Conservation (phyloP, 2,113 vertebrate species). For the Oryzias woworae region DNA sequence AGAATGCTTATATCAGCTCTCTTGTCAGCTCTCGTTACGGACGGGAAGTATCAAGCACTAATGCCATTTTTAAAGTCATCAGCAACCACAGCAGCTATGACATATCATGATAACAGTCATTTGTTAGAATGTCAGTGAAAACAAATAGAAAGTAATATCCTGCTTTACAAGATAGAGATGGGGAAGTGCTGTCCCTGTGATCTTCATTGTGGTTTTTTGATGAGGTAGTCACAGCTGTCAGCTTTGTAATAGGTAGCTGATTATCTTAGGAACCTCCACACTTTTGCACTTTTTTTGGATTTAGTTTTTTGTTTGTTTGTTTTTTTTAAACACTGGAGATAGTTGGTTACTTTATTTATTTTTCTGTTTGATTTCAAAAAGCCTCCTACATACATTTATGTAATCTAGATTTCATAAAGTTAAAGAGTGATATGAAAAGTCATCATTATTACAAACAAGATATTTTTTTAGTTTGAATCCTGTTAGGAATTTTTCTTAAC, state of each 20-base stretch:
- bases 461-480: constrained; percentile 7
- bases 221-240: constrained; percentile 48
- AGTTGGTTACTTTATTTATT: neutral
- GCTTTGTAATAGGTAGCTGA: constrained; percentile 24
- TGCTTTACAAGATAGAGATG: neutral
- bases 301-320: neutral
- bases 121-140: constrained; percentile 24
- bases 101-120: constrained; percentile 28
- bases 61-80: constrained; percentile 22
- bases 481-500: neutral
- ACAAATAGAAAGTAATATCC: constrained; percentile 33
- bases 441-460: constrained; percentile 8
- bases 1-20: constrained; percentile 9
- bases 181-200: constrained; percentile 16
- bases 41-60: constrained; percentile 7
- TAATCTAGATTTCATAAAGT: neutral
- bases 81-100: constrained; percentile 19
- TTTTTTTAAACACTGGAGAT: neutral
- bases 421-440: constrained; percentile 10
- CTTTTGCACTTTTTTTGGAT: constrained; percentile 1
- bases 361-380: neutral
- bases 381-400: neutral
- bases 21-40: constrained; percentile 22
- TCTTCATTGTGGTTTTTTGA: constrained; percentile 38
- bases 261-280: constrained; percentile 22